Evolutionary conservation across 2,113 vertebrate species (phyloP).

Genomic region (Alces alces): DNA sequence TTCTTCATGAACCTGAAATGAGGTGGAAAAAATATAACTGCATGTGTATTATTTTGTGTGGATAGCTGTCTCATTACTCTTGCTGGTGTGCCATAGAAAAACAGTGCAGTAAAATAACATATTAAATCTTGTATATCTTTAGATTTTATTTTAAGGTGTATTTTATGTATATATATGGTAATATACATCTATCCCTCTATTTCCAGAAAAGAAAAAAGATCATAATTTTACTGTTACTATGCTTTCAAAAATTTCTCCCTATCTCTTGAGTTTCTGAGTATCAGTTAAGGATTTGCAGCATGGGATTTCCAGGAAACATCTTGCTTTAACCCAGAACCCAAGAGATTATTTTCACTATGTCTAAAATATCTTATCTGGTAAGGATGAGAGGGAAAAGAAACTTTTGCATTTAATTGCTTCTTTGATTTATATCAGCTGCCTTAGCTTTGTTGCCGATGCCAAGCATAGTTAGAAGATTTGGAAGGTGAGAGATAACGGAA

Average conservation of each 20-base stretch:
- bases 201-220: not conserved
- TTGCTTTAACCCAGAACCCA: not conserved
- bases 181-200: not conserved
- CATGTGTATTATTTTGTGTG: not conserved
- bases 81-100: not conserved
- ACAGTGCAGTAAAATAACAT: not conserved
- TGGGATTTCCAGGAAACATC: not conserved
- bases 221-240: not conserved
- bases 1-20: not conserved
- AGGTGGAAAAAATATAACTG: not conserved
- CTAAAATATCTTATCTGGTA: conserved; percentile 28
- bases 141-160: not conserved
- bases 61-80: not conserved
- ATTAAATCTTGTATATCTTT: not conserved
- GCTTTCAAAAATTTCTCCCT: not conserved
- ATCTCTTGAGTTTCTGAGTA: not conserved
- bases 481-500: conserved; percentile 69
- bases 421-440: conserved; percentile 59
- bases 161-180: not conserved
- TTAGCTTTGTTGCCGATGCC: conserved; percentile 55
- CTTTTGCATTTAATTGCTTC: conserved; percentile 53
- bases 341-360: conserved; percentile 33
- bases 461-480: conserved; percentile 60
- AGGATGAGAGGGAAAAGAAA: not conserved
- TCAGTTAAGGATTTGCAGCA: not conserved